Base-by-base conservation (phyloP, 2,113 vertebrate species). In the Hydropotes inermis region DNA sequence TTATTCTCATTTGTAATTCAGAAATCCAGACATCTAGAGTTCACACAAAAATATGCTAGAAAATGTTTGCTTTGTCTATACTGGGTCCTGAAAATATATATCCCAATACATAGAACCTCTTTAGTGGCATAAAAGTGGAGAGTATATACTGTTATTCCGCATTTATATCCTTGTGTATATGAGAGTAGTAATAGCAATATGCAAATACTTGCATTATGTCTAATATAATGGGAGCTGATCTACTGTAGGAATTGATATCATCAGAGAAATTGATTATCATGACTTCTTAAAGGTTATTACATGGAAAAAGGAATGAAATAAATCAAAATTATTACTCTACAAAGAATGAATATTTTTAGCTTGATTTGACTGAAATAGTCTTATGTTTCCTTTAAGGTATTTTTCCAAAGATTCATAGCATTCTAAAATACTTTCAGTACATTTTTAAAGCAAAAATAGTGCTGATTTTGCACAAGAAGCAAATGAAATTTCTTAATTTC, bases 171-270 rank as follows among this genome's bases (percentile, higher is more conserved):
- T 82, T 97, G 3, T 91, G 11, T n/a, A 93, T 84, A 95, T 55
- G 95, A 98, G 86, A 94, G 0, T 13, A 81, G 19, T 89, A 97
- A 97, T 57, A 97, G 8, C 78, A 79, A 89, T 98, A 98, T 96
- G 78, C 30, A 99, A 98, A 99, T 98, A 95, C 33, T 27, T 98
- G 61, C 43, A 93, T 98, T 98, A 96, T 92, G 19, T 90, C 94
- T 98, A 64, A 98, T 97, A 97, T 96, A 98, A 98, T 98, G 60
- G 88, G 7, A 94, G 47, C 50, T 97, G 91, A 97, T 95, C 98
- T 58, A 93, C 9, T 87, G 76, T 17, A 98, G 92, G 92, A 98
- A 98, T 98, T 98, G 97, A 98, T 98, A 97, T 98, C 82, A 96
- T 74, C 52, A 30, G n/a, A 89, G 55, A 98, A 98, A 98, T 30